Evolutionary conservation across 2,888 invertebrate genomes (phyloP).

Genomic region (Oscheius sp.): DNA sequence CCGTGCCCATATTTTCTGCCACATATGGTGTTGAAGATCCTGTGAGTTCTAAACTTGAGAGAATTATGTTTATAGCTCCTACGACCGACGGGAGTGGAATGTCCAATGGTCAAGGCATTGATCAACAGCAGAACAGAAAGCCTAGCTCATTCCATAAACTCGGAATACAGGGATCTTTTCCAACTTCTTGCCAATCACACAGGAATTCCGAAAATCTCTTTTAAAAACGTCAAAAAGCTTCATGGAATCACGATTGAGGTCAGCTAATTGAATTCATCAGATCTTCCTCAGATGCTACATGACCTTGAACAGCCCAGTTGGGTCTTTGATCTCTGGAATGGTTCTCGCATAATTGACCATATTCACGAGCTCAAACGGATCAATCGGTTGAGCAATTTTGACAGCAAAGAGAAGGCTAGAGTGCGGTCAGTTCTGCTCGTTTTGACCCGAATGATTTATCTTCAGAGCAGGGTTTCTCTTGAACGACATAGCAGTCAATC

Average conservation of each 20-base stretch:
- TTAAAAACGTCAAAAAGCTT: constrained; percentile 50
- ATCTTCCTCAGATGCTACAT: constrained; percentile 40
- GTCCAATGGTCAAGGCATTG: constrained; percentile 40
- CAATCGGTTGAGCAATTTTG: constrained; percentile 43
- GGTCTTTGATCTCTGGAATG: constrained; percentile 46
- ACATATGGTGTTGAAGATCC: constrained; percentile 47
- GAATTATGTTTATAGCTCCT: constrained; percentile 43
- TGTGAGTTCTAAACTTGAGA: constrained; percentile 35
- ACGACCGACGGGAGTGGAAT: constrained; percentile 52
- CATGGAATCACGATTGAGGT: constrained; percentile 58
- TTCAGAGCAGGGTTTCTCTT: constrained; percentile 26
- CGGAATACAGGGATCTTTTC: constrained; percentile 17
- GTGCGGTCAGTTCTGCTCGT: constrained; percentile 5
- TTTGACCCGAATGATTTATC: background rate
- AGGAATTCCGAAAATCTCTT: constrained; percentile 31
- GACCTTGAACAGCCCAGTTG: constrained; percentile 49
- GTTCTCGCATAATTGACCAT: constrained; percentile 46
- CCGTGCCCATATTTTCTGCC: constrained; percentile 52
- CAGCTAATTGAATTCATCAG: background rate
- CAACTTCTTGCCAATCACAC: constrained; percentile 19
- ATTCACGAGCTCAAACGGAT: constrained; percentile 48
- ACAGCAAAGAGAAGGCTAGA: constrained; percentile 45
- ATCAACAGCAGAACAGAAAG: background rate
- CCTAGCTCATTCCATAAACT: background rate
- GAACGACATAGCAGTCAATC: constrained; percentile 18